phyloP scores from a whole-genome alignment of 2,797 vertebrate genomes.

The Pseudochromis fuscus region DNA sequence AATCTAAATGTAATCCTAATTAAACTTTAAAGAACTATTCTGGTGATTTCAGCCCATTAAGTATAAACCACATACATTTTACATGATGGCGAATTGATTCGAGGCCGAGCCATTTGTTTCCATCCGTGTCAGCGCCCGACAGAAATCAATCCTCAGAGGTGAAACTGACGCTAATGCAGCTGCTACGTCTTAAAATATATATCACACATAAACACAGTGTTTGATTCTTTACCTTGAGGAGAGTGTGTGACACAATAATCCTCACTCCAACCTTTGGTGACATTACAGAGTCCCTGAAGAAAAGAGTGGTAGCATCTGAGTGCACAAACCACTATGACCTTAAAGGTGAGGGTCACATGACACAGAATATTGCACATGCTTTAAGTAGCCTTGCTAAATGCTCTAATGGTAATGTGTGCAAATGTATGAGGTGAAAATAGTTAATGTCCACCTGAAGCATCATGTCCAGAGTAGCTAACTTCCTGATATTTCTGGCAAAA shows the following conservation, averaged over 20 bases:
- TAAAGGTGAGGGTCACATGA: no score
- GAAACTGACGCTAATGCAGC: neutral
- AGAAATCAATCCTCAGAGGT: constrained; percentile 2
- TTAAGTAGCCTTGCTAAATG: no score
- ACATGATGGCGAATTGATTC: constrained; percentile 1
- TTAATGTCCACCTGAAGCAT: no score
- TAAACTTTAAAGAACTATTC: constrained; percentile 33
- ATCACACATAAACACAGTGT: neutral
- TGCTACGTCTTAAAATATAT: neutral
- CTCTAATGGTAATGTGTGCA: no score
- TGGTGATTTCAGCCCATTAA: constrained; percentile 9
- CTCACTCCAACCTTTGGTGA: neutral
- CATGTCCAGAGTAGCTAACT: no score
- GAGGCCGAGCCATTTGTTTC: neutral
- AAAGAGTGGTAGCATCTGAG: no score
- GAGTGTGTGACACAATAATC: neutral
- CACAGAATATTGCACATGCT: no score
- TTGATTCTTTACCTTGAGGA: neutral
- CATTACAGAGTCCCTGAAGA: no score
- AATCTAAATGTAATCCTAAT: constrained; percentile 49
- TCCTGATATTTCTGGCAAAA: no score
- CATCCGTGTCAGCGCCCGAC: neutral
- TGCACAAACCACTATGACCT: no score
- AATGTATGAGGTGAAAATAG: no score
- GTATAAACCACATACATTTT: constrained; percentile 14